Conservation (phyloP, 2,113 vertebrate genomes). For the Anarhynchus alexandrinus region DNA sequence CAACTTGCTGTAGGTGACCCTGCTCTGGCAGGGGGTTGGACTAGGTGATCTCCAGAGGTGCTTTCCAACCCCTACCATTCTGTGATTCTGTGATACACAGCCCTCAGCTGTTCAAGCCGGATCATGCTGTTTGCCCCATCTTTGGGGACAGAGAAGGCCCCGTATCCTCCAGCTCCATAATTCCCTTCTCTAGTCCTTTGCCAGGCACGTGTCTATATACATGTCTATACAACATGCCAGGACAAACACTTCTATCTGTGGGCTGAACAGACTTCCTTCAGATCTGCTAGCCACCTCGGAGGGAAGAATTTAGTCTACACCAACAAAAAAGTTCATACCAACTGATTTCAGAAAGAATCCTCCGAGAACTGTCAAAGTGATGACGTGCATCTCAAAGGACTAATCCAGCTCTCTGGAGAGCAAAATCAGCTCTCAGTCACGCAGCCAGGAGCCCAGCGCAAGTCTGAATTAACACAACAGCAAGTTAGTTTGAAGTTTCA, state of each 20-base stretch:
- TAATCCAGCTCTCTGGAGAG: neutral
- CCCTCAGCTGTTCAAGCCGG: rapidly evolving
- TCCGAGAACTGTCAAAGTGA: neutral
- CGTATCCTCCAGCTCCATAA: neutral
- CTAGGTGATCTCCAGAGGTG: too few species aligned
- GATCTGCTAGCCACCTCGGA: neutral
- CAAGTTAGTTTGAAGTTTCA: neutral
- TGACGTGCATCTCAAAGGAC: neutral
- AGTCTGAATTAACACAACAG: neutral
- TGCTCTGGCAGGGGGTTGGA: too few species aligned
- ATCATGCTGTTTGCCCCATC: neutral
- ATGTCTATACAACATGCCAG: neutral
- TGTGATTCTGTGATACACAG: too few species aligned
- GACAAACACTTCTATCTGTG: neutral
- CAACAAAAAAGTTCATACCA: neutral
- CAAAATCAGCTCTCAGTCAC: neutral
- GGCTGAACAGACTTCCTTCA: neutral
- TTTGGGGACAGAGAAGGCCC: neutral
- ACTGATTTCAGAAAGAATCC: neutral
- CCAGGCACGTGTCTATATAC: neutral
- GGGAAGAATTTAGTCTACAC: neutral
- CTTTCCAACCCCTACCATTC: too few species aligned
- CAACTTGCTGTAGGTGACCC: too few species aligned
- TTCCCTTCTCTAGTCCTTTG: neutral
- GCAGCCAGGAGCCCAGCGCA: neutral